Evolutionary conservation across 30 jellyfish, hydroid and myxozoan species (phyloP).

Genomic region (Nemopilema nomurai): DNA sequence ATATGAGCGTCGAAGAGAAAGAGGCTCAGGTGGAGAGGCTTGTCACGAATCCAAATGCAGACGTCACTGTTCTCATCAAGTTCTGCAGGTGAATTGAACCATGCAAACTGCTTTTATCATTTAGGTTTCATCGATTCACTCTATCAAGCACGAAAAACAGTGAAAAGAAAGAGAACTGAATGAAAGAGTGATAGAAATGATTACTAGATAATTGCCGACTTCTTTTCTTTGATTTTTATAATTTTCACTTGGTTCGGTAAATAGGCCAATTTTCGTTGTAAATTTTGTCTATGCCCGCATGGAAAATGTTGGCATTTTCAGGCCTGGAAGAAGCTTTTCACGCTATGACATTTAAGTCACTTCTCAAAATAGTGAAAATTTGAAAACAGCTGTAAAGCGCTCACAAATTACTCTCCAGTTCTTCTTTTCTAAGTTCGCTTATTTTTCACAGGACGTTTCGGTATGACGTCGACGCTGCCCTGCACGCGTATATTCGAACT

Average conservation of each 20-base stretch:
- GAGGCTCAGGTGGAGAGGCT: constrained; percentile 31
- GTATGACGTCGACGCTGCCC: constrained; percentile 71
- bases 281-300: no score
- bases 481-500: constrained; percentile 55
- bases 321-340: no score
- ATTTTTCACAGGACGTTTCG: constrained; percentile 58
- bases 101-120: neutral
- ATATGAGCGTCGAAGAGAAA: constrained; percentile 30
- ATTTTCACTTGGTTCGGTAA: no score
- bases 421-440: neutral
- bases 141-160: no score
- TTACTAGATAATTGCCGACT: no score
- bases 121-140: neutral
- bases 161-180: no score
- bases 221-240: no score
- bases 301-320: no score
- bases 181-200: no score
- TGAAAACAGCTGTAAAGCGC: neutral
- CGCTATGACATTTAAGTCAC: no score
- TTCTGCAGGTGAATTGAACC: constrained; percentile 6
- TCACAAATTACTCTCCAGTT: neutral
- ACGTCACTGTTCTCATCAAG: constrained; percentile 14
- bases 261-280: no score
- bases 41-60: constrained; percentile 47
- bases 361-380: no score